phyloP scores from a whole-genome alignment of 2,888 invertebrate species.

The Plemyria rubiginata region DNA sequence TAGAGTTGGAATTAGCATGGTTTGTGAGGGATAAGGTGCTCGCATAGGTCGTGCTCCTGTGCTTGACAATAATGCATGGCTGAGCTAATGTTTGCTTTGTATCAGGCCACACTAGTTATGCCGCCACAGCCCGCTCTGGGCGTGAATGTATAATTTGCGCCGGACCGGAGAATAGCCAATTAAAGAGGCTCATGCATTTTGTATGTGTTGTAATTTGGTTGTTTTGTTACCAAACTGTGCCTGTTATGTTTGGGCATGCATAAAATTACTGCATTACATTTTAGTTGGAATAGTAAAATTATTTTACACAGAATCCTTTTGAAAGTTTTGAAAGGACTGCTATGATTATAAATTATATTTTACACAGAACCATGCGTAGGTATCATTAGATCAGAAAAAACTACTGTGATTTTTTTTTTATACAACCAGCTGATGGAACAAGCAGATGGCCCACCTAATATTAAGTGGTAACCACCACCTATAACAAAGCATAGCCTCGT shows the following conservation, averaged over 20 bases:
- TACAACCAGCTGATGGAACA: too few relatives aligned
- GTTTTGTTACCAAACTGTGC: conserved; percentile 35
- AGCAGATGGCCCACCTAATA: too few relatives aligned
- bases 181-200: conserved; percentile 80
- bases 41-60: conserved; percentile 59
- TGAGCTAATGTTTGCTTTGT: conserved; percentile 84
- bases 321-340: too few relatives aligned
- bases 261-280: background rate
- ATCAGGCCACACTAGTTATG: conserved; percentile 77
- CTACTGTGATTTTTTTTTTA: too few relatives aligned
- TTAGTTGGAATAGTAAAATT: background rate
- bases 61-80: conserved; percentile 85
- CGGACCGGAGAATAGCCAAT: conserved; percentile 74
- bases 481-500: too few relatives aligned
- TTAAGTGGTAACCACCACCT: too few relatives aligned
- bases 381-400: too few relatives aligned
- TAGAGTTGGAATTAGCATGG: conserved; percentile 27
- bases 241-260: conserved; percentile 15
- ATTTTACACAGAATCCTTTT: background rate
- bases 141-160: conserved; percentile 80
- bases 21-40: conserved; percentile 41
- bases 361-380: too few relatives aligned
- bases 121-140: conserved; percentile 75
- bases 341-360: too few relatives aligned
- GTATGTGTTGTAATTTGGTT: conserved; percentile 62